These are phyloP conservation scores for Coregonus sp. DNA, from an alignment of 2,797 vertebrate genomes.

Conservation along the genomic window DNA sequence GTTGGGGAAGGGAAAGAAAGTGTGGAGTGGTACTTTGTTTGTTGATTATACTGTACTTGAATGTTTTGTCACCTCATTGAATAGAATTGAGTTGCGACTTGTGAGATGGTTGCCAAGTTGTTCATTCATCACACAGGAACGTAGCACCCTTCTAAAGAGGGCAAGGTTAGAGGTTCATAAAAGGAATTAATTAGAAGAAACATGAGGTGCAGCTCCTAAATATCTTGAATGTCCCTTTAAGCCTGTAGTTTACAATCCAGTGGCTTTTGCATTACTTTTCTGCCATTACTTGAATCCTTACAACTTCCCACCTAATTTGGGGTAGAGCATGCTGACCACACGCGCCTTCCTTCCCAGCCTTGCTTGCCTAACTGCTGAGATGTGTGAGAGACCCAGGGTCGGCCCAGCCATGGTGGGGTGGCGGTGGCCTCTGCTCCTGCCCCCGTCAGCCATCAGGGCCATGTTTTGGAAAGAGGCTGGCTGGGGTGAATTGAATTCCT, in stretches of 20 bases:
- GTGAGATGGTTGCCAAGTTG: background rate
- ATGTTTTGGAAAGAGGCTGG: constrained; percentile 62
- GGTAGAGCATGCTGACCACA: background rate
- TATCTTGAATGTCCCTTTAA: background rate
- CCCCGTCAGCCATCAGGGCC: constrained; percentile 45
- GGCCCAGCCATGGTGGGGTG: constrained; percentile 9
- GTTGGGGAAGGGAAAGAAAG: constrained; percentile 1
- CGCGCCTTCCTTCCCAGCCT: background rate
- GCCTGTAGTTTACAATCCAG: background rate
- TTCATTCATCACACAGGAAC: constrained; percentile 19
- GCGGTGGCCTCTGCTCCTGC: background rate
- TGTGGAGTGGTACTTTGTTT: constrained; percentile 4
- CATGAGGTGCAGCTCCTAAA: background rate
- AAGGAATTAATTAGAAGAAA: background rate
- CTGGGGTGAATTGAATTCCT: constrained; percentile 65
- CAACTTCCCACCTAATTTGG: background rate
- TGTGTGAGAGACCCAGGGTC: background rate
- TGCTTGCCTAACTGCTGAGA: background rate
- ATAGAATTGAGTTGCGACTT: background rate
- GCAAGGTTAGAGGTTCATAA: background rate
- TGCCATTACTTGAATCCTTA: background rate
- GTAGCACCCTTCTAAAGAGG: constrained; percentile 21
- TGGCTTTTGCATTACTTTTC: background rate
- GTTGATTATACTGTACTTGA: background rate
- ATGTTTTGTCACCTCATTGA: constrained; percentile 18